These are phyloP conservation scores for Orestias chungarensis DNA, from an alignment of 2,797 vertebrate species.

Conservation along the genomic window DNA sequence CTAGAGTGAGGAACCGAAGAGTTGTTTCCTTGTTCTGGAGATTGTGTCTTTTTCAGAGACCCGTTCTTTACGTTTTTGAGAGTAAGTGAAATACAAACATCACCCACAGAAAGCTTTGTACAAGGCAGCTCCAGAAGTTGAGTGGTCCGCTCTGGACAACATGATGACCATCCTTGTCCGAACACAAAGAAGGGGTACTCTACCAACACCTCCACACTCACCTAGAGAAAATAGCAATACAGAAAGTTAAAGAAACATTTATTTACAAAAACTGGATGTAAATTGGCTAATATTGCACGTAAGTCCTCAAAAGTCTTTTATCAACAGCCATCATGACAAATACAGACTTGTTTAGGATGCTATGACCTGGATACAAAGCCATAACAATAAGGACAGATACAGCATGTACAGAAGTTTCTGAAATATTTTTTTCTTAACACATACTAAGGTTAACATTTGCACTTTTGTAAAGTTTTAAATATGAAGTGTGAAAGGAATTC, in stretches of 20 bases:
- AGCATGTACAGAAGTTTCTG: no score
- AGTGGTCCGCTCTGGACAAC: conserved; percentile 95
- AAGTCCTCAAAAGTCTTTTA: no score
- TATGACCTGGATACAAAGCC: no score
- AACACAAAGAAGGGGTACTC: conserved; percentile 99
- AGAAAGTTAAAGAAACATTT: conserved; percentile 1
- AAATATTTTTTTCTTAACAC: no score
- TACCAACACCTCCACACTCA: conserved; percentile 96
- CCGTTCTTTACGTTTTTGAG: conserved; percentile 97
- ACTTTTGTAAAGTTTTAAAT: no score
- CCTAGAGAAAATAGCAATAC: conserved; percentile 73
- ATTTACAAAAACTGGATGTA: background rate
- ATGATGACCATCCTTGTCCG: conserved; percentile 99
- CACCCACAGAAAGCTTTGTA: conserved; percentile 95
- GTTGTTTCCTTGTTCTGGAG: conserved; percentile 74
- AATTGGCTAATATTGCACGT: background rate
- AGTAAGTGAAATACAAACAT: conserved; percentile 98
- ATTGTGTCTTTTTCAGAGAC: conserved; percentile 93
- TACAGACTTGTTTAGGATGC: no score
- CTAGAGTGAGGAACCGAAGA: conserved; percentile 42
- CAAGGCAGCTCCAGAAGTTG: conserved; percentile 97
- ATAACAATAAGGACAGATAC: no score
- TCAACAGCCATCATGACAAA: no score
- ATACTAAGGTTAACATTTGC: no score
- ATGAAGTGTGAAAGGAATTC: no score